Base-by-base conservation (phyloP, 2,113 vertebrate species). In the Syngnathus floridae region DNA sequence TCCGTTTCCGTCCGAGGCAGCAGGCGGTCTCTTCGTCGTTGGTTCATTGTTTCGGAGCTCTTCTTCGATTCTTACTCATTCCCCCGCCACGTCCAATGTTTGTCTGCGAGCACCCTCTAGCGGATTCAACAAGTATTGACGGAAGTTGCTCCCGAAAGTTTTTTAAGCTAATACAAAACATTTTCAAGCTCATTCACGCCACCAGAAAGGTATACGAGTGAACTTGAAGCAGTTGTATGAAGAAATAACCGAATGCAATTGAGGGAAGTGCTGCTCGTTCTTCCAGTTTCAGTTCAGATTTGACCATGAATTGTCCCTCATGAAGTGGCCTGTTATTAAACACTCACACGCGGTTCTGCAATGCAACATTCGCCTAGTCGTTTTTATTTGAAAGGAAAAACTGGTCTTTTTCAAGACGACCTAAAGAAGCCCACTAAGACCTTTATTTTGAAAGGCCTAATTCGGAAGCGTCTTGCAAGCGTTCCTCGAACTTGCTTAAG, bases 401-500 rank as follows among this genome's bases (percentile, higher is more conserved):
- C 7, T 7, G 6, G 2, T 2, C 1, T 17, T 1, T 7, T 8
- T n/a, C 48, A 4, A 4, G n/a, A n/a, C n/a, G 4, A 17, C 4
- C 1, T 1, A n/a, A n/a, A n/a, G n/a, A n/a, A n/a, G n/a, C n/a
- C n/a, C n/a, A n/a, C n/a, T n/a, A n/a, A 5, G 45, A 21, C 57
- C 64, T 77, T 85, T 80, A 76, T 70, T 86, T 74, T 64, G 17
- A 6, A 43, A 64, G 17, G 2, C 11, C 3, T 1, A 0, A 0
- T 3, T 56, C 77, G 79, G 79, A 81, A 41, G 26, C 12, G 4
- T 16, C 8, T 41, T 11, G 8, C 8, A 41, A 8, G 11, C 40
- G 1, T 41, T 41, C 2, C 8, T 41, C 40, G 6, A 41, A 41
- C 40, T 41, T 41, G 40, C 40, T 2, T 11, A 9, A 11, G 8